Percentiles rank a stretch among this genome's conserved stretches.
Evolutionary conservation across 2,113 vertebrate species (phyloP).

Genomic region (Nerophis lumbriciformis): DNA sequence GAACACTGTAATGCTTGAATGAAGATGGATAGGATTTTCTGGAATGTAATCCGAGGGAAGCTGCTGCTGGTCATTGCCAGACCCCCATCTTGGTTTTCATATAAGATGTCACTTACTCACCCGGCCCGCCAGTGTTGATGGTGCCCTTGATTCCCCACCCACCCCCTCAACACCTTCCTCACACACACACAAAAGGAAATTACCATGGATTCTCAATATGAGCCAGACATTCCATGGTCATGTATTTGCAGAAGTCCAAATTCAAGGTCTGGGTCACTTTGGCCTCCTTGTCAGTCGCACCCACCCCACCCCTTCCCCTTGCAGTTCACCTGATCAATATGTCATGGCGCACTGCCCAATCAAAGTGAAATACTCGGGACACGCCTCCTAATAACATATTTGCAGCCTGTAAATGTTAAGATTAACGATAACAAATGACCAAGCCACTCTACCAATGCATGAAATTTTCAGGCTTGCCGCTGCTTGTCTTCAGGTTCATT

Average conservation of each 20-base stretch:
- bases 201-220: slow-evolving; percentile 52
- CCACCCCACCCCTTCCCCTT: slow-evolving; percentile 7
- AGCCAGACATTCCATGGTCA: slow-evolving; percentile 47
- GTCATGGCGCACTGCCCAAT: slow-evolving; percentile 56
- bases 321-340: slow-evolving; percentile 64
- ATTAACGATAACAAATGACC: slow-evolving; percentile 76
- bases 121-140: slow-evolving; percentile 42
- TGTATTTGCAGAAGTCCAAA: slow-evolving; percentile 59
- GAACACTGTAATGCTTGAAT: slow-evolving; percentile 59
- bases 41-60: slow-evolving; percentile 56
- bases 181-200: slow-evolving; percentile 57
- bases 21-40: slow-evolving; percentile 65
- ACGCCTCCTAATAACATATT: slow-evolving; percentile 72
- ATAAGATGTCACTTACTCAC: slow-evolving; percentile 52
- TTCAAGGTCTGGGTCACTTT: slow-evolving; percentile 64
- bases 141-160: slow-evolving; percentile 59
- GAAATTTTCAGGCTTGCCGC: slow-evolving; percentile 68
- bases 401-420: slow-evolving; percentile 70
- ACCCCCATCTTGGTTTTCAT: slow-evolving; percentile 50
- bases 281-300: slow-evolving; percentile 15
- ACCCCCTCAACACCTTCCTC: not conserved
- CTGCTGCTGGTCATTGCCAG: slow-evolving; percentile 56
- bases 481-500: slow-evolving; percentile 75
- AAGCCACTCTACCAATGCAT: slow-evolving; percentile 65
- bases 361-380: slow-evolving; percentile 61